Evolutionary conservation across 2,797 vertebrate genomes (phyloP).

Genomic region (Limnodromus scolopaceus): DNA sequence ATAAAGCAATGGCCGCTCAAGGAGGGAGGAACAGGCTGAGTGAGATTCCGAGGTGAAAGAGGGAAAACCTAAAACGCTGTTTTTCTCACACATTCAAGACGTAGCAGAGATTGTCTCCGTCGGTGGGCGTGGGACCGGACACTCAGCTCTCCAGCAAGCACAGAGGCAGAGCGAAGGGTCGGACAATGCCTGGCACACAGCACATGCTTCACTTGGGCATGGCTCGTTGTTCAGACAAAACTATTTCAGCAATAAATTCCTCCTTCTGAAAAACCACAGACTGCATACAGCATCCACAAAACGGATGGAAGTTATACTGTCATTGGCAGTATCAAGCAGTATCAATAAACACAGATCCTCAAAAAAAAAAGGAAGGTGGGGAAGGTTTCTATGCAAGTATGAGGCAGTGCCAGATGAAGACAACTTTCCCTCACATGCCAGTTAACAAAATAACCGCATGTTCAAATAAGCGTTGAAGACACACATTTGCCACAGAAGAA

Average conservation of each 20-base stretch:
- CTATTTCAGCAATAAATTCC: background rate
- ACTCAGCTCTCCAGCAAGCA: background rate
- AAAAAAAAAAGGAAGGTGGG: background rate
- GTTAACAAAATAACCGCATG: background rate
- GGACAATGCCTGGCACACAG: background rate
- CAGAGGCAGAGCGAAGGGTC: background rate
- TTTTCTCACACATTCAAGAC: background rate
- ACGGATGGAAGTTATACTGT: background rate
- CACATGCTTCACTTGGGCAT: background rate
- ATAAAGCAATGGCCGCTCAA: background rate
- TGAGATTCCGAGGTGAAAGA: background rate
- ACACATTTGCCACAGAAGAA: background rate
- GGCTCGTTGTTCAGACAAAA: background rate
- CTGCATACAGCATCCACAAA: slow-evolving; percentile 9
- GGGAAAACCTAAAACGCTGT: background rate
- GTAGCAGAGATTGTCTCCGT: background rate
- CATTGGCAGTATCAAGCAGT: background rate
- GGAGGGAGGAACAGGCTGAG: background rate
- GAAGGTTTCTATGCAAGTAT: background rate
- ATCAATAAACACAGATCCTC: background rate
- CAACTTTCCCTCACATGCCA: background rate
- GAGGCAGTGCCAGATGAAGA: background rate
- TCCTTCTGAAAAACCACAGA: background rate
- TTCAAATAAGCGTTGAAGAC: background rate
- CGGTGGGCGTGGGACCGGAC: rapidly evolving